Percentiles rank a stretch among this genome's conserved stretches.
Evolutionary conservation across 1,140 invertebrate genomes (phyloP).

Genomic region (Drosophila pachea): DNA sequence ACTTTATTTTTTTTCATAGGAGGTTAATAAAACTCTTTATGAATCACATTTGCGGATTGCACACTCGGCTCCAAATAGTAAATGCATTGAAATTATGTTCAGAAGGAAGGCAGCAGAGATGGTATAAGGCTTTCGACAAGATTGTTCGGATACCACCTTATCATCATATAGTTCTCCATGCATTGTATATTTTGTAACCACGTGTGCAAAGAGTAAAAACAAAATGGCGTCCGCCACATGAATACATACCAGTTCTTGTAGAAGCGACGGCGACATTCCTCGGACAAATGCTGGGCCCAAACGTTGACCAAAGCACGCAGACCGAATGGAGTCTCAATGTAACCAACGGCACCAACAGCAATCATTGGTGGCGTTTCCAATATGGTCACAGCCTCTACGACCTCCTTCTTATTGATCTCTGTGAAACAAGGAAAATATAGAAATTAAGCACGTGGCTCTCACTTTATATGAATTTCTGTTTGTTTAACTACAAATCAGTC

Average conservation of each 20-base stretch:
- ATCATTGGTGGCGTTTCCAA: constrained; percentile 99
- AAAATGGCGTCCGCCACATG: constrained; percentile 53
- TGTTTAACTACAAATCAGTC: constrained; percentile 56
- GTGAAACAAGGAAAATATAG: constrained; percentile 43
- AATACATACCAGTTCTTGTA: constrained; percentile 99
- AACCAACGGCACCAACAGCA: constrained; percentile 97
- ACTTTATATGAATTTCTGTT: background rate
- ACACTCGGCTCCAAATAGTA: background rate
- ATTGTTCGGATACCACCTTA: constrained; percentile 77
- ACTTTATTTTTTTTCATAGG: constrained; percentile 78
- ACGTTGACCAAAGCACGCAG: constrained; percentile 95
- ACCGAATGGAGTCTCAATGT: constrained; percentile 99
- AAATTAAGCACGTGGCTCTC: constrained; percentile 32
- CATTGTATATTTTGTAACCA: constrained; percentile 29
- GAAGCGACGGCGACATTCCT: constrained; percentile 98
- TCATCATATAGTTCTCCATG: constrained; percentile 64
- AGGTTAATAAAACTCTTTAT: constrained; percentile 46
- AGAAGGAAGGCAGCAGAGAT: constrained; percentile 79
- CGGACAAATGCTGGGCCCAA: constrained; percentile 99
- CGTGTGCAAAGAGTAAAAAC: constrained; percentile 38
- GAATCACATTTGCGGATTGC: background rate
- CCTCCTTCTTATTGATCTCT: constrained; percentile 99
- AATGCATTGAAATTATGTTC: constrained; percentile 49
- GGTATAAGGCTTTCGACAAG: constrained; percentile 69
- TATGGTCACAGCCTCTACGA: constrained; percentile 99